Evolutionary conservation across 2,113 vertebrate species (phyloP).

Genomic region (Bufo gargarizans): DNA sequence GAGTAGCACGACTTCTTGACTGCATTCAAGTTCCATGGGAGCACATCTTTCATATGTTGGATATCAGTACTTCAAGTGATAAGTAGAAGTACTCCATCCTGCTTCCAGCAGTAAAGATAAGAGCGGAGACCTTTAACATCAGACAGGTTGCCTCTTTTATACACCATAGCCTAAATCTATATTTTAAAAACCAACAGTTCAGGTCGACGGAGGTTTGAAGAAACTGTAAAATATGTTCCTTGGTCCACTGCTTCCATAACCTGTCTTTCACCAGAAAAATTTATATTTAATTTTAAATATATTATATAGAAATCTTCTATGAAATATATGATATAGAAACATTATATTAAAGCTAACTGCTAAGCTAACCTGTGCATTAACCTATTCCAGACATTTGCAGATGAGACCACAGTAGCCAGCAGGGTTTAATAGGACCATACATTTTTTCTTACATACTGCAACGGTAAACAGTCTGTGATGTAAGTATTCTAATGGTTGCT

Average conservation of each 20-base stretch:
- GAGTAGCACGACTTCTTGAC: slow-evolving; percentile 18
- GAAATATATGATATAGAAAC: not conserved
- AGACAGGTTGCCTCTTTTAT: slow-evolving; percentile 1
- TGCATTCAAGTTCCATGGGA: slow-evolving; percentile 23
- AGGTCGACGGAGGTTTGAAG: not conserved
- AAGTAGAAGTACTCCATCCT: not conserved
- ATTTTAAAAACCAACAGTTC: not conserved
- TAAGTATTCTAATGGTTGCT: no score
- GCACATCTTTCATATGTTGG: slow-evolving; percentile 15
- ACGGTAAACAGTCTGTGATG: no score
- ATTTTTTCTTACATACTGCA: no score
- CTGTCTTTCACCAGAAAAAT: not conserved
- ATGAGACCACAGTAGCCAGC: no score
- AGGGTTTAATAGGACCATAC: no score
- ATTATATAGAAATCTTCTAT: no score
- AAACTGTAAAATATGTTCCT: slow-evolving; percentile 1
- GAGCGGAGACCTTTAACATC: slow-evolving; percentile 29
- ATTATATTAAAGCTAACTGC: not conserved
- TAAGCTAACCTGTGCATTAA: not conserved
- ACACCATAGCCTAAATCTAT: slow-evolving; percentile 5
- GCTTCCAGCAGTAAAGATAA: slow-evolving; percentile 27
- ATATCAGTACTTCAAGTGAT: slow-evolving; percentile 23
- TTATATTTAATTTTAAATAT: not conserved
- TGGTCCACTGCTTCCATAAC: not conserved
- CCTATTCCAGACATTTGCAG: no score